phyloP scores from a whole-genome alignment of 2,113 vertebrate genomes.

The Anseranas semipalmata region DNA sequence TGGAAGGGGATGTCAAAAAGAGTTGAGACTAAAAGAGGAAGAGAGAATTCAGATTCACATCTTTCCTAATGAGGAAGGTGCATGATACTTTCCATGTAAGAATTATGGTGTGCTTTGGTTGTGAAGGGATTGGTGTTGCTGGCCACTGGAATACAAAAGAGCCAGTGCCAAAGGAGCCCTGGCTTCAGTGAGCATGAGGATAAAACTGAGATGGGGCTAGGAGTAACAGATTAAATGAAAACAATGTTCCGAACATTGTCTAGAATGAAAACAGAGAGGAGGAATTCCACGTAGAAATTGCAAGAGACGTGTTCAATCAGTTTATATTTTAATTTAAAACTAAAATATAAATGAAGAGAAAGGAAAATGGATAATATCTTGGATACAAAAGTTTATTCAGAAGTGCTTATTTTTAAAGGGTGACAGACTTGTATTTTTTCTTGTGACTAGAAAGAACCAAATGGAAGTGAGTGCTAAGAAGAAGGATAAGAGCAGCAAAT shows the following conservation, averaged over 20 bases:
- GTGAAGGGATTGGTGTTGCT: background rate
- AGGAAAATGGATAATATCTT: background rate
- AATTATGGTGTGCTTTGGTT: background rate
- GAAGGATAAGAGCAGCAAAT: background rate
- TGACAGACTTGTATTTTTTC: background rate
- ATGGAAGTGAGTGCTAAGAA: background rate
- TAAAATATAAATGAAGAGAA: background rate
- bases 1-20: background rate
- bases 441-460: background rate
- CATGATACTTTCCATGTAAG: background rate
- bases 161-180: background rate
- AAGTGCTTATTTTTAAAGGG: too few relatives aligned
- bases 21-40: background rate
- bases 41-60: background rate
- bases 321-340: background rate
- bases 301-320: background rate
- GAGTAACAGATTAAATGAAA: background rate
- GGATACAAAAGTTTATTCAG: background rate
- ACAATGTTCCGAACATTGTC: background rate
- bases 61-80: background rate
- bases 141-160: background rate
- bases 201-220: background rate
- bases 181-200: background rate
- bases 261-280: background rate
- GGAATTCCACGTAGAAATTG: background rate